These are phyloP conservation scores for Andrena minutula DNA, from an alignment of 2,888 invertebrate genomes.

Conservation along the genomic window DNA sequence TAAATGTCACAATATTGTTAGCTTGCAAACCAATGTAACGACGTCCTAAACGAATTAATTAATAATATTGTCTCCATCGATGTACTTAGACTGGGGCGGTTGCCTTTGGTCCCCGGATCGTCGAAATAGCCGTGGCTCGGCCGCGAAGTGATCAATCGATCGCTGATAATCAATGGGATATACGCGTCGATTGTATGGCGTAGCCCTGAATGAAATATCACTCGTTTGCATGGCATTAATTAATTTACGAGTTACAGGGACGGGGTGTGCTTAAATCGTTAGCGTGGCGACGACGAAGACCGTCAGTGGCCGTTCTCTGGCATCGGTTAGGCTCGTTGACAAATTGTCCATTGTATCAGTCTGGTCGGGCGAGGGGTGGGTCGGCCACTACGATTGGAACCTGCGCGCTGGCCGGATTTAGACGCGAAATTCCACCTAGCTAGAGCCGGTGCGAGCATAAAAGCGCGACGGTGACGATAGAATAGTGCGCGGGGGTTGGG, in stretches of 20 bases:
- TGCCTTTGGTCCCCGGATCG: not conserved
- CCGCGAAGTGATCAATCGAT: slow-evolving; percentile 14
- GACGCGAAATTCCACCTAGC: slow-evolving; percentile 70
- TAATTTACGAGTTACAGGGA: slow-evolving; percentile 58
- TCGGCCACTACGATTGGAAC: slow-evolving; percentile 64
- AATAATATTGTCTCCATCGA: too few species aligned
- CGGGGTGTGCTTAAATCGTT: slow-evolving; percentile 49
- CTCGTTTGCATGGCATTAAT: slow-evolving; percentile 51
- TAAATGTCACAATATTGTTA: too few species aligned
- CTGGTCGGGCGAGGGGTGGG: slow-evolving; percentile 8
- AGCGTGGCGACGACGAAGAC: slow-evolving; percentile 60
- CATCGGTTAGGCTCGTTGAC: slow-evolving; percentile 71
- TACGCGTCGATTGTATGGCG: slow-evolving; percentile 7
- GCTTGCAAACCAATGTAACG: too few species aligned
- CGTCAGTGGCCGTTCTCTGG: slow-evolving; percentile 62
- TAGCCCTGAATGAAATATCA: slow-evolving; percentile 32
- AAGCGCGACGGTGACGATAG: slow-evolving; percentile 64
- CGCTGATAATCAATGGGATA: slow-evolving; percentile 27
- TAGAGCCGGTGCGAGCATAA: slow-evolving; percentile 62
- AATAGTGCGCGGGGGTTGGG: slow-evolving; percentile 31
- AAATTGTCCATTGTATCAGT: slow-evolving; percentile 74
- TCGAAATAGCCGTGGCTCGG: not conserved
- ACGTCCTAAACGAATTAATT: too few species aligned
- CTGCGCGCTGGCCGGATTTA: slow-evolving; percentile 69
- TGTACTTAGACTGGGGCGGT: not conserved